These are phyloP conservation scores for Cettia cetti DNA, from an alignment of 2,113 vertebrate species.

Conservation along the genomic window DNA sequence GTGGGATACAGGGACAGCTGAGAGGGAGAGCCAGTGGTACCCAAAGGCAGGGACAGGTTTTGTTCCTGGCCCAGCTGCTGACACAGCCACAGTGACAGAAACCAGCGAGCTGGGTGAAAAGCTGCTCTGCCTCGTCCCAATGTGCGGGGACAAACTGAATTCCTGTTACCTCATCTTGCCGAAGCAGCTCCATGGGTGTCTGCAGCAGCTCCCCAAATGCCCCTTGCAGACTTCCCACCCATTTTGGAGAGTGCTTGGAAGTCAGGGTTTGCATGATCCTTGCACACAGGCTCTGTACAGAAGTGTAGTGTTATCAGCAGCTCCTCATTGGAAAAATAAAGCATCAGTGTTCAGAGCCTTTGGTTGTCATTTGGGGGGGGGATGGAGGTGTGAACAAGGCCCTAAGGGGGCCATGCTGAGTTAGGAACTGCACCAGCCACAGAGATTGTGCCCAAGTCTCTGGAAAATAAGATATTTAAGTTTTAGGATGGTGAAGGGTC, in stretches of 20 bases:
- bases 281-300: accelerated
- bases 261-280: neutral
- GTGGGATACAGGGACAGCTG: neutral
- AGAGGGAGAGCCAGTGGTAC: neutral
- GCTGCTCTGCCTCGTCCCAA: neutral
- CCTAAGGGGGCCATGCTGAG: neutral
- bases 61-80: neutral
- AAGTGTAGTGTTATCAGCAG: neutral
- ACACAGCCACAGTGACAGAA: neutral
- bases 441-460: neutral
- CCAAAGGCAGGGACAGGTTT: neutral
- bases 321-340: neutral
- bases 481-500: neutral
- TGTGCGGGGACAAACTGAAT: accelerated
- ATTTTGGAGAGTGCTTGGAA: neutral
- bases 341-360: neutral
- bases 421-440: neutral
- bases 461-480: neutral
- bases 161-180: neutral
- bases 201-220: neutral
- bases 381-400: neutral
- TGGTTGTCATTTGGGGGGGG: neutral
- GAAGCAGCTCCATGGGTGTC: accelerated
- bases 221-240: neutral
- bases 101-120: accelerated